Base-by-base conservation (phyloP, 2,888 invertebrate genomes). In the Caenorhabditis sinica region DNA sequence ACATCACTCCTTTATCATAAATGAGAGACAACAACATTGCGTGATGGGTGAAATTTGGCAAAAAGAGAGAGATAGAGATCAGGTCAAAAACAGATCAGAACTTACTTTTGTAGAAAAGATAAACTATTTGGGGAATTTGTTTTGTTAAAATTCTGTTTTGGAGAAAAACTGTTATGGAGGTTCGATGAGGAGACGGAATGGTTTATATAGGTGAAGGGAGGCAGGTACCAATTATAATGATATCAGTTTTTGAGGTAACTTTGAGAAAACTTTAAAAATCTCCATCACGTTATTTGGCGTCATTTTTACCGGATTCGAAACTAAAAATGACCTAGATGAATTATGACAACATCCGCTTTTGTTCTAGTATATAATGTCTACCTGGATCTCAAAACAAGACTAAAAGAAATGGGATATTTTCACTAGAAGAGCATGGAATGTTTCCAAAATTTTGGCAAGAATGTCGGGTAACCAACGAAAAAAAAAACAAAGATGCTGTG, bases 21-120 rank as follows among this genome's bases (percentile, higher is more conserved):
- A 56, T 28, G 40, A 33, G 33, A 33, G 33, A 73, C 63, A 63
- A 74, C 63, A 74, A 74, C 73, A 74, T 74, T 74, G 73, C 73
- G 63, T 74, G 73, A 51, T 53, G 33, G 53, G 13, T 20, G 36
- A 25, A 53, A 25, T 63, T 53, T 15, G 36, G 33, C 28, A 49
- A 28, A 58, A 13, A 33, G 36, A 33, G 30, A 53, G 68, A 68
- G 68, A 68, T 68, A 68, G 51, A 20, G 33, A 68, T 65, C 65
- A 45, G 45, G 65, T 65, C 65, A 65, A 74, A 60, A 74, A 63
- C 73, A 74, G 63, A 45, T 63, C 73, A 73, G 17, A 45, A 23
- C 36, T 25, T 13, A 40, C 13, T 28, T n/a, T 30, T 45, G 28
- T 49, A 43, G 25, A 25, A 65, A 65, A 45, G 1, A 65, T 65